Percentiles rank a stretch among this genome's conserved stretches.
phyloP scores from a whole-genome alignment of 2,797 vertebrate genomes.

The Percopsis omiscomaycus region DNA sequence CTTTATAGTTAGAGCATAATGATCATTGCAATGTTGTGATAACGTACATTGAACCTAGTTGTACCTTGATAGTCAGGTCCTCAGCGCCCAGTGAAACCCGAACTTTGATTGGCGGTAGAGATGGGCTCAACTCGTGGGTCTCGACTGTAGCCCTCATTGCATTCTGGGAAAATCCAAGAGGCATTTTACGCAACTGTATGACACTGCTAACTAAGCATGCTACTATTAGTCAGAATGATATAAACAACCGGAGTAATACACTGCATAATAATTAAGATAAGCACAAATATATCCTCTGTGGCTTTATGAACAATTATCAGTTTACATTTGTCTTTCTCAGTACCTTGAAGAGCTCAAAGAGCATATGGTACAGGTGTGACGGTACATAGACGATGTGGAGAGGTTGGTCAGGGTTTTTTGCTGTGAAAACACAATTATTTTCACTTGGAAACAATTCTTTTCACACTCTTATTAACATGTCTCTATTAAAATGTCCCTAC shows the following conservation, averaged over 20 bases:
- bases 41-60: not conserved
- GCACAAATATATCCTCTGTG: not conserved
- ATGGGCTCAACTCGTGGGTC: slow-evolving; percentile 83
- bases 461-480: not conserved
- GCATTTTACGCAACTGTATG: too few relatives aligned
- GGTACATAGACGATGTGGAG: slow-evolving; percentile 94
- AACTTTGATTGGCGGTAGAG: slow-evolving; percentile 87
- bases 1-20: not conserved
- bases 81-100: slow-evolving; percentile 91
- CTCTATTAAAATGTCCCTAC: slow-evolving; percentile 1
- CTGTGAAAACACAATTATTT: slow-evolving; percentile 65
- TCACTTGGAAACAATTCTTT: not conserved
- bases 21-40: not conserved
- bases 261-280: not conserved
- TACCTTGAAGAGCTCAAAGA: slow-evolving; percentile 99
- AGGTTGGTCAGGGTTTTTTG: slow-evolving; percentile 79
- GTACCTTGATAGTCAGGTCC: slow-evolving; percentile 96
- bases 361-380: slow-evolving; percentile 97
- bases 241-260: not conserved
- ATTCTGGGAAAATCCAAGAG: slow-evolving; percentile 77
- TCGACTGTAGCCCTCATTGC: slow-evolving; percentile 98
- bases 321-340: not conserved
- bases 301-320: not conserved
- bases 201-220: not conserved
- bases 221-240: not conserved